These are phyloP conservation scores for Hyles lineata DNA, from an alignment of 2,888 invertebrate species.

Conservation along the genomic window DNA sequence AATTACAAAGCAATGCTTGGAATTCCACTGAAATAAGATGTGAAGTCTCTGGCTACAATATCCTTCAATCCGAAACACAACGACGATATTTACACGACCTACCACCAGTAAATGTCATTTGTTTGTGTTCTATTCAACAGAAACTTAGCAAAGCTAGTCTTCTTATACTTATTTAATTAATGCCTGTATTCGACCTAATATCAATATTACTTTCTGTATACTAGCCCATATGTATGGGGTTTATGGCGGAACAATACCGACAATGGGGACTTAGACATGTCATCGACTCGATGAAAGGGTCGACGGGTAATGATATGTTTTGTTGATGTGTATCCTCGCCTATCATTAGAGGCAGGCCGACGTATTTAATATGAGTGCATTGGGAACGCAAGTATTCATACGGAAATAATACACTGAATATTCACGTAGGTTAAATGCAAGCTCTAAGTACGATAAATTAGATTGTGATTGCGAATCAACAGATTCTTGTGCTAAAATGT, in stretches of 20 bases:
- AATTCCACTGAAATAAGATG: too few relatives aligned
- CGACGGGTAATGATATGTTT: slow-evolving; percentile 54
- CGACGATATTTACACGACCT: too few relatives aligned
- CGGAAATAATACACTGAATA: not conserved
- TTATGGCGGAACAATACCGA: slow-evolving; percentile 17
- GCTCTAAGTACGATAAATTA: too few relatives aligned
- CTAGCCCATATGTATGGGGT: not conserved
- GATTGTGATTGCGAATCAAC: too few relatives aligned
- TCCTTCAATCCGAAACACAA: too few relatives aligned
- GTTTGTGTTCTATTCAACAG: too few relatives aligned
- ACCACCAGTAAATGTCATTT: too few relatives aligned
- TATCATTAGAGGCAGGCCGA: slow-evolving; percentile 6
- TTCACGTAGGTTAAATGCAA: not conserved
- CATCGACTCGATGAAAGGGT: slow-evolving; percentile 44
- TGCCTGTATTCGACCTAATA: not conserved
- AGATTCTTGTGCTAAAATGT: too few relatives aligned
- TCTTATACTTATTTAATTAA: not conserved
- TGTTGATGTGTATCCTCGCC: slow-evolving; percentile 40
- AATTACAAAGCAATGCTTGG: too few relatives aligned
- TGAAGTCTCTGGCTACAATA: too few relatives aligned
- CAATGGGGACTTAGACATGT: slow-evolving; percentile 44
- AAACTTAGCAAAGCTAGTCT: not conserved
- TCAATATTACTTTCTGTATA: too few relatives aligned
- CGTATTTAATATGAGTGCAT: not conserved
- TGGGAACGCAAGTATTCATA: not conserved